Base-by-base conservation (phyloP, 2,888 invertebrate species). In the Orthosia gracilis region DNA sequence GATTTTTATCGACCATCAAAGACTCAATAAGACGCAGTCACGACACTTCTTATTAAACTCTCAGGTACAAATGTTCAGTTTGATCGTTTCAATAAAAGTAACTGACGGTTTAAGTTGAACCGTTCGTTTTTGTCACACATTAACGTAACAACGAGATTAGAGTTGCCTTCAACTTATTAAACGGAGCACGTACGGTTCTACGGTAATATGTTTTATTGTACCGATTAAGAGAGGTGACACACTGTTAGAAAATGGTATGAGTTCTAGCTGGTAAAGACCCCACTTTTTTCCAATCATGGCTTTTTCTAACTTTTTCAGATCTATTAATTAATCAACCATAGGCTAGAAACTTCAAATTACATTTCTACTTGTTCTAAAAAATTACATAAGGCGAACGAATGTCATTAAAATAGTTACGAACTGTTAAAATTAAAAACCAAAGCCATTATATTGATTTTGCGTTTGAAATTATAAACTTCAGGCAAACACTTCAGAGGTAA, bases 121-220 rank as follows among this genome's bases (percentile, higher is more conserved):
- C 61, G 64, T 75, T 74, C 75, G 80, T 75, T 80, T 82, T 87
- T 79, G 83, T 85, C 69, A 69, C 79, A 69, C 73, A 66, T 83
- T 84, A 86, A 73, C 49, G 64, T 80, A 75, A 78, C 80, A 84
- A 85, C 72, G 84, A 75, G 81, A 85, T 85, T 86, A 83, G 80
- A 83, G 81, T 73, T 84, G 72, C 78, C 72, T 78, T 77, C 62
- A 83, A 86, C 89, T 91, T 91, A 92, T 92, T 92, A 91, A 90
- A 89, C 83, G 84, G 84, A 87, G 87, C 92, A 89, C 93, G 91
- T 92, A 87, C 85, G 73, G 74, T 83, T 83, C 71, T 13, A 67
- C 50, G 82, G 84, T 92, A 89, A 91, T 91, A 92, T 91, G 91
- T 91, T 92, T 90, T 89, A 91, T 80, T 85, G 64, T 61, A 73